Conservation (phyloP, 2,113 vertebrate genomes). For the Sula dactylatra region DNA sequence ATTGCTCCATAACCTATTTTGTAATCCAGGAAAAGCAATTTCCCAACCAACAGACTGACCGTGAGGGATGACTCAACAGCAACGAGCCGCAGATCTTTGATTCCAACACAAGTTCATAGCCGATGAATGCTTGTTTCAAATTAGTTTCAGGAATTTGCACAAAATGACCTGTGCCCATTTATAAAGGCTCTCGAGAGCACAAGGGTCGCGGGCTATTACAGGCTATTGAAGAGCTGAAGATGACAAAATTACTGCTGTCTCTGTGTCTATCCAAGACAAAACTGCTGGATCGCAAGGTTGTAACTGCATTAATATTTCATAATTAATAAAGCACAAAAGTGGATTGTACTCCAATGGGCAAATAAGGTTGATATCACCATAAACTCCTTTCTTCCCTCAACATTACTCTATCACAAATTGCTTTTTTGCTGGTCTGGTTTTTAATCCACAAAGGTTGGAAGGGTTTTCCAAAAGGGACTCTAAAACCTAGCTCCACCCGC, state of each 20-base stretch:
- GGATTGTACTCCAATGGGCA: neutral
- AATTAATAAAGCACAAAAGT: neutral
- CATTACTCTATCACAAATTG: neutral
- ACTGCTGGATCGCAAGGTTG: neutral
- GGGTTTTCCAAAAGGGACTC: neutral
- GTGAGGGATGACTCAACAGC: neutral
- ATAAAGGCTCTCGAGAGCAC: neutral
- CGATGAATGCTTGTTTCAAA: neutral
- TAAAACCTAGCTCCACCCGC: neutral
- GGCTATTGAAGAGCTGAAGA: neutral
- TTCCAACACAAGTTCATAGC: neutral
- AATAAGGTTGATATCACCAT: neutral
- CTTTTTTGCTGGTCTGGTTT: neutral
- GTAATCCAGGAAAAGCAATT: neutral
- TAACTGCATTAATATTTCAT: neutral
- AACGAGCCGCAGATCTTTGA: neutral
- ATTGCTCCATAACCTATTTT: neutral
- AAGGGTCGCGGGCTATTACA: neutral
- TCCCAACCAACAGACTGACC: neutral
- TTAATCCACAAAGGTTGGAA: neutral
- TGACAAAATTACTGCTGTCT: neutral
- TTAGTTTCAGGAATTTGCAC: rapidly evolving
- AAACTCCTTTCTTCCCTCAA: neutral
- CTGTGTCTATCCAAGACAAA: neutral
- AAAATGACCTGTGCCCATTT: neutral